Evolutionary conservation across 2,888 invertebrate genomes (phyloP).

Genomic region (Catocala nupta): DNA sequence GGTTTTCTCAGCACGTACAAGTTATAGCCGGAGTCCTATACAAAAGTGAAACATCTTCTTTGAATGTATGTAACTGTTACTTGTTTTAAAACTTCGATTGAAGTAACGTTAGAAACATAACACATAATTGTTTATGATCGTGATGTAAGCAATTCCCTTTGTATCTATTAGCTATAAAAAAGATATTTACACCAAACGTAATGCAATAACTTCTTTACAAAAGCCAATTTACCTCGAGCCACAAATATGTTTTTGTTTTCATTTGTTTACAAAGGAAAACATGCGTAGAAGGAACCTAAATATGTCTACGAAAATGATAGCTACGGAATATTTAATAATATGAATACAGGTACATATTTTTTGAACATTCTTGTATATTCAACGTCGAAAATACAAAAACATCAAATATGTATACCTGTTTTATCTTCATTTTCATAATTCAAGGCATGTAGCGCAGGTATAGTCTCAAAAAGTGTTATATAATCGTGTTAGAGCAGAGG

Average conservation of each 20-base stretch:
- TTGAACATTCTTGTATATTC: not conserved
- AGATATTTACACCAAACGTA: too few species aligned
- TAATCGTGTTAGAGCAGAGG: constrained; percentile 6
- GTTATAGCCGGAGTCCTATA: too few species aligned
- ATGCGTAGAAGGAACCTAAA: constrained; percentile 8
- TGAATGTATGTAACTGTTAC: too few species aligned
- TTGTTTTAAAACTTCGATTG: too few species aligned
- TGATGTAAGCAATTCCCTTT: too few species aligned
- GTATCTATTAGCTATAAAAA: too few species aligned
- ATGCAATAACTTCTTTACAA: constrained; percentile 30
- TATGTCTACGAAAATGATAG: constrained; percentile 8
- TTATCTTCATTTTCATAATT: constrained; percentile 12
- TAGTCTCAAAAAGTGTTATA: not conserved
- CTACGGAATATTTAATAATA: constrained; percentile 21
- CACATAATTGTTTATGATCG: too few species aligned
- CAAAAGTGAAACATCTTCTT: too few species aligned
- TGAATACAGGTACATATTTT: constrained; percentile 4
- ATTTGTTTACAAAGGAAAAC: constrained; percentile 25
- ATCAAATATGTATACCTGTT: too few species aligned
- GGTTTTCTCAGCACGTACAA: too few species aligned
- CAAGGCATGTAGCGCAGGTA: constrained; percentile 1
- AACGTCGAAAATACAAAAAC: not conserved
- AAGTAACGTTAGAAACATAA: too few species aligned
- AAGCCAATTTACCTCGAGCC: constrained; percentile 33
- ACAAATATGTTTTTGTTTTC: constrained; percentile 21